Evolutionary conservation across 1,140 invertebrate genomes (phyloP).

Genomic region (Halyomorpha halys): DNA sequence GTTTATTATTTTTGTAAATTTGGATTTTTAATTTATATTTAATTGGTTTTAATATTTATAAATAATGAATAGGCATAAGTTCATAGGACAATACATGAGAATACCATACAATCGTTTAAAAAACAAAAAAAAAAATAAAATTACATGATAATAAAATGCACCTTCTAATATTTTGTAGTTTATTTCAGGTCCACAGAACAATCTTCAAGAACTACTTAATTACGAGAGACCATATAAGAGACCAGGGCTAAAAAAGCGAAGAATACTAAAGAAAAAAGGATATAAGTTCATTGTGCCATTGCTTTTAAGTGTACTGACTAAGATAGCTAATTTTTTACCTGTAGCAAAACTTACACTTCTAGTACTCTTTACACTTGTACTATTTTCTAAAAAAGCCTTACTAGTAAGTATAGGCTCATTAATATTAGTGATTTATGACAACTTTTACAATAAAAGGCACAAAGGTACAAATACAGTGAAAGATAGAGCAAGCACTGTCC

Average conservation of each 20-base stretch:
- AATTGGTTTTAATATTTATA: too few relatives aligned
- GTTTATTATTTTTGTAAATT: too few relatives aligned
- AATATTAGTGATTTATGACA: slow-evolving; percentile 21
- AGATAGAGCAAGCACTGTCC: slow-evolving; percentile 1
- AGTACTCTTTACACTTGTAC: slow-evolving; percentile 14
- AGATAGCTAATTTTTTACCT: slow-evolving; percentile 19
- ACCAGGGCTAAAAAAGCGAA: neutral
- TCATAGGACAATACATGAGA: too few relatives aligned
- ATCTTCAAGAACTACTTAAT: neutral
- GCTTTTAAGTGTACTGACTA: slow-evolving; percentile 3
- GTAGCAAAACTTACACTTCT: slow-evolving; percentile 19
- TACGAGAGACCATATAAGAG: neutral
- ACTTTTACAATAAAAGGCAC: neutral
- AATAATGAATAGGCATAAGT: too few relatives aligned
- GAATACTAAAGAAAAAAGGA: slow-evolving; percentile 3
- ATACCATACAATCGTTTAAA: too few relatives aligned
- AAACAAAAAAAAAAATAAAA: too few relatives aligned
- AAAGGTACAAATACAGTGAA: neutral
- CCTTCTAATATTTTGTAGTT: too few relatives aligned
- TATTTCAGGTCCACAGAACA: neutral
- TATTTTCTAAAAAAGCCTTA: slow-evolving; percentile 26
- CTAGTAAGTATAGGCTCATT: slow-evolving; percentile 21
- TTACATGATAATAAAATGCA: too few relatives aligned
- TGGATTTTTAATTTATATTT: too few relatives aligned
- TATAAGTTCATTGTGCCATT: slow-evolving; percentile 18